Conservation (phyloP, 2,888 invertebrate species). For the Rhagium mordax region DNA sequence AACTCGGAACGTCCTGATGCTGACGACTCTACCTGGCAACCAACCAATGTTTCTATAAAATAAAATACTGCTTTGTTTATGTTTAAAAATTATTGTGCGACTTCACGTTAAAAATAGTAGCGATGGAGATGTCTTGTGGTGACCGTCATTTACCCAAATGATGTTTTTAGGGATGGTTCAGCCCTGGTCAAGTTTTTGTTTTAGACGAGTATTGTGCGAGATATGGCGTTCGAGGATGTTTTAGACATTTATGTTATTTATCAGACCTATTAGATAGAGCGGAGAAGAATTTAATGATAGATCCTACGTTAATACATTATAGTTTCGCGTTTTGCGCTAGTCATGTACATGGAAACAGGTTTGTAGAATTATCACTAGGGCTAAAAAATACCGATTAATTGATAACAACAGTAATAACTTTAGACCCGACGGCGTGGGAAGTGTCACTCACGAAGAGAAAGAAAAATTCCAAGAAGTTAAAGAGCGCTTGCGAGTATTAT, state of each 20-base stretch:
- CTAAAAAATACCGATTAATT: constrained; percentile 66
- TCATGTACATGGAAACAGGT: constrained; percentile 99
- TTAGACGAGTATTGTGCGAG: constrained; percentile 98
- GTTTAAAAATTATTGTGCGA: too few relatives aligned
- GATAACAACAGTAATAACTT: constrained; percentile 70
- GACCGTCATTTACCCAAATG: neutral
- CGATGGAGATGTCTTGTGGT: too few relatives aligned
- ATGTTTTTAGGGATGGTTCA: constrained; percentile 93
- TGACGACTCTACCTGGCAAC: too few relatives aligned
- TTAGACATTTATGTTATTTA: constrained; percentile 96
- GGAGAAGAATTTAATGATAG: constrained; percentile 93
- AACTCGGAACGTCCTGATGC: too few relatives aligned
- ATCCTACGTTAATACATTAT: constrained; percentile 98
- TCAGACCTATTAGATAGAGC: constrained; percentile 95
- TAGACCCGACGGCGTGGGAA: constrained; percentile 98
- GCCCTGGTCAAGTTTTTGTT: constrained; percentile 98
- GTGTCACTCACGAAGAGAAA: constrained; percentile 98
- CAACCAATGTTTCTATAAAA: too few relatives aligned
- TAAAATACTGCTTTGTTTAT: too few relatives aligned
- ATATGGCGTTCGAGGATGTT: constrained; percentile 98
- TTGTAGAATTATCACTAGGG: constrained; percentile 66
- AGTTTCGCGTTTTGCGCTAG: constrained; percentile 99
- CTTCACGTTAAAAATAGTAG: too few relatives aligned
- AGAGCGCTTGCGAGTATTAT: constrained; percentile 90
- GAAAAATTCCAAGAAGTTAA: constrained; percentile 98